These are phyloP conservation scores for Chloroceryle inda DNA, from an alignment of 2,797 vertebrate genomes.

Conservation along the genomic window DNA sequence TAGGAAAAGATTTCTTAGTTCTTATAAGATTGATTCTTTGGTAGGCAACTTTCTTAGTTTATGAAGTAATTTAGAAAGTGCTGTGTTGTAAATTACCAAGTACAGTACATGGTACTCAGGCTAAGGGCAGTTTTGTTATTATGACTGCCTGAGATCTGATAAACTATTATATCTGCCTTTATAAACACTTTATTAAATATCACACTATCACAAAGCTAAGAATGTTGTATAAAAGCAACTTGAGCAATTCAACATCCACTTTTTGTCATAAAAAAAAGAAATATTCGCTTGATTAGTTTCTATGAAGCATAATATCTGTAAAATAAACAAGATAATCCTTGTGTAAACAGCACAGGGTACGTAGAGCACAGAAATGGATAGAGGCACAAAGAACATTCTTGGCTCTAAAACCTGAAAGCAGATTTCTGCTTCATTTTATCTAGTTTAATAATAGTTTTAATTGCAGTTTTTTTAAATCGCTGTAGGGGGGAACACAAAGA, in stretches of 20 bases:
- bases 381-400: slow-evolving; percentile 54
- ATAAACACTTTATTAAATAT: slow-evolving; percentile 79
- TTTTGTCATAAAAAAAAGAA: slow-evolving; percentile 74
- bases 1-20: slow-evolving; percentile 30
- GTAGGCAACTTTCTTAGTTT: slow-evolving; percentile 21
- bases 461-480: slow-evolving; percentile 23
- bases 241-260: slow-evolving; percentile 32
- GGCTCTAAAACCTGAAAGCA: slow-evolving; percentile 17
- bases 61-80: slow-evolving; percentile 45
- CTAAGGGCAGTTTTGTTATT: slow-evolving; percentile 61
- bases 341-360: slow-evolving; percentile 61
- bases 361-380: slow-evolving; percentile 52
- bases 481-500: neutral
- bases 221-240: slow-evolving; percentile 69
- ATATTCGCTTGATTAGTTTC: slow-evolving; percentile 74
- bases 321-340: slow-evolving; percentile 78
- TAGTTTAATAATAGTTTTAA: slow-evolving; percentile 59
- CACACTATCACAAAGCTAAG: slow-evolving; percentile 64
- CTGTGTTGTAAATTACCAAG: slow-evolving; percentile 50
- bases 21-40: slow-evolving; percentile 32
- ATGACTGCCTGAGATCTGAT: slow-evolving; percentile 66
- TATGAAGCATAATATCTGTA: slow-evolving; percentile 69
- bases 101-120: slow-evolving; percentile 28
- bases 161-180: slow-evolving; percentile 72
- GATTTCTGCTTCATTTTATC: slow-evolving; percentile 46